Evolutionary conservation across 1,140 invertebrate genomes (phyloP).

Genomic region (Leptonema lineaticorne): DNA sequence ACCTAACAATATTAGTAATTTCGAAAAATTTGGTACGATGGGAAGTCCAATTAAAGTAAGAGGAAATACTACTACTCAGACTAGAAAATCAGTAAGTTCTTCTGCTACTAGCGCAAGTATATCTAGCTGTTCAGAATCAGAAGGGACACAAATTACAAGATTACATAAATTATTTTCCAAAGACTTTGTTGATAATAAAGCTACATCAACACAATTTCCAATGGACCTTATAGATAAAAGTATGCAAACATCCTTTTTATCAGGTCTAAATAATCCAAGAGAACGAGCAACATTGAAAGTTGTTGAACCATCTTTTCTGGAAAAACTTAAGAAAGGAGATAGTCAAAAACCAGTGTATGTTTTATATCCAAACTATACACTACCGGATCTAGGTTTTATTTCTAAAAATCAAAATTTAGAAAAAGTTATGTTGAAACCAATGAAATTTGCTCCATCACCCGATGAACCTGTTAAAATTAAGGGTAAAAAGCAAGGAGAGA

Average conservation of each 20-base stretch:
- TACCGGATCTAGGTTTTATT: slow-evolving; percentile 86
- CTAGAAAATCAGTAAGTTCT: slow-evolving; percentile 51
- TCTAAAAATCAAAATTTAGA: slow-evolving; percentile 62
- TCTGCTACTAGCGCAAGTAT: slow-evolving; percentile 55
- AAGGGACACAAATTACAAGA: slow-evolving; percentile 55
- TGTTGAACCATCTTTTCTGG: slow-evolving; percentile 65
- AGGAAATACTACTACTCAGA: slow-evolving; percentile 44
- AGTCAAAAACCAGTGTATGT: slow-evolving; percentile 78
- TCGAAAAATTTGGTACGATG: slow-evolving; percentile 38
- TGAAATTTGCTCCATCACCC: slow-evolving; percentile 51
- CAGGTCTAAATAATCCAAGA: slow-evolving; percentile 49
- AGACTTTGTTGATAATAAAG: slow-evolving; percentile 51
- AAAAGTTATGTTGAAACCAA: slow-evolving; percentile 61
- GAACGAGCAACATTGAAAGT: slow-evolving; percentile 56
- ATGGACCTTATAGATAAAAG: slow-evolving; percentile 67
- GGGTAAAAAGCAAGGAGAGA: slow-evolving; percentile 48
- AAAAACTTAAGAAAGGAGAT: slow-evolving; percentile 64
- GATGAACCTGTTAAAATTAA: slow-evolving; percentile 48
- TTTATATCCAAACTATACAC: slow-evolving; percentile 87
- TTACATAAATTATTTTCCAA: slow-evolving; percentile 50
- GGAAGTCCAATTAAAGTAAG: slow-evolving; percentile 52
- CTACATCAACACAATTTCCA: slow-evolving; percentile 59
- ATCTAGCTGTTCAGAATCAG: slow-evolving; percentile 57
- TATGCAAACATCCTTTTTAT: slow-evolving; percentile 67
- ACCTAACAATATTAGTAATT: slow-evolving; percentile 54